Percentiles rank a stretch among this genome's conserved stretches.
Conservation (phyloP, 2,797 vertebrate species). For the Danio albolineatus region DNA sequence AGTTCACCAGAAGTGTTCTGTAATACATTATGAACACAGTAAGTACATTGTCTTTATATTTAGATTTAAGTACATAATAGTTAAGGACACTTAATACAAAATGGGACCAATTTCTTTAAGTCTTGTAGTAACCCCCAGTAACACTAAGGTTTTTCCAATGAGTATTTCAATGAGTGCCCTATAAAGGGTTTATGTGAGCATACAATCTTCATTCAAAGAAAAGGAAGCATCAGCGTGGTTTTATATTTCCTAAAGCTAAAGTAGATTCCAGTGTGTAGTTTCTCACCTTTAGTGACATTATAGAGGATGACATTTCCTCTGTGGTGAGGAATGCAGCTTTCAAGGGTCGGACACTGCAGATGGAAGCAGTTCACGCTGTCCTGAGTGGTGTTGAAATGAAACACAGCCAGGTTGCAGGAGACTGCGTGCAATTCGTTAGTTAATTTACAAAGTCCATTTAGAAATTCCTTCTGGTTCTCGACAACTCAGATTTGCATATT, state of each 20-base stretch:
- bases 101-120: too few species aligned
- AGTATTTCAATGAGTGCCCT: too few species aligned
- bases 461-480: neutral
- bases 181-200: too few species aligned
- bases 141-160: too few species aligned
- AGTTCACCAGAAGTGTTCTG: too few species aligned
- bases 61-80: too few species aligned
- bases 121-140: too few species aligned
- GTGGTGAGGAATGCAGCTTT: conserved; percentile 88
- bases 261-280: neutral
- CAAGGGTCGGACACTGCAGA: conserved; percentile 86
- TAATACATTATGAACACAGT: too few species aligned
- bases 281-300: conserved; percentile 89
- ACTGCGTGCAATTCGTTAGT: conserved; percentile 70
- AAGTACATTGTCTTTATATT: too few species aligned
- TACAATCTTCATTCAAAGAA: neutral
- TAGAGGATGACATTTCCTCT: conserved; percentile 84
- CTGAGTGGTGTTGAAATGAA: conserved; percentile 82
- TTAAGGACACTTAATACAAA: too few species aligned
- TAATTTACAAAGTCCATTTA: conserved; percentile 2
- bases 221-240: neutral
- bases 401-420: conserved; percentile 93
- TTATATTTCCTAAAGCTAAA: neutral
- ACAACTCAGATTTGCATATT: neutral
- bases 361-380: conserved; percentile 88